Evolutionary conservation across 2,113 vertebrate genomes (phyloP).

Genomic region (Catharus fuscescens): DNA sequence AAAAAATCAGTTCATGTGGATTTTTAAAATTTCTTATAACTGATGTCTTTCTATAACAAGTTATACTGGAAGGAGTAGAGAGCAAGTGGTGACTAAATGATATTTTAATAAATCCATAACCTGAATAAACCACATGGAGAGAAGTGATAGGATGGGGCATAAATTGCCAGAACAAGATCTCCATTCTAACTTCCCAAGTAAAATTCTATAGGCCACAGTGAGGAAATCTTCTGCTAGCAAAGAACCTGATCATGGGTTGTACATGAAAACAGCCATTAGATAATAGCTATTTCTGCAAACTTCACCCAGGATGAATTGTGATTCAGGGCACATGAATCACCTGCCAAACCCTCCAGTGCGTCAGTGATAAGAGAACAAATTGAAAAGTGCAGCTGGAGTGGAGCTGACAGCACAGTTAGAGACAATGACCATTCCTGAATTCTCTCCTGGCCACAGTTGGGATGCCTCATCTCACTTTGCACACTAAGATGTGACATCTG

Average conservation of each 20-base stretch:
- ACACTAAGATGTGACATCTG: not conserved
- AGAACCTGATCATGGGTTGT: not conserved
- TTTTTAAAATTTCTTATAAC: not conserved
- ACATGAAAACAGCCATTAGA: too few species aligned
- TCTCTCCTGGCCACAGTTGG: rapidly evolving
- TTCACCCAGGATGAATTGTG: not conserved
- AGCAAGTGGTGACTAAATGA: not conserved
- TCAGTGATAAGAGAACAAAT: not conserved
- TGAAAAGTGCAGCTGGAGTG: not conserved
- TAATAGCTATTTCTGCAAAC: not conserved
- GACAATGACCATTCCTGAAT: not conserved
- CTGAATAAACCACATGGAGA: not conserved
- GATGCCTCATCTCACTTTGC: not conserved
- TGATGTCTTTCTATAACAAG: not conserved
- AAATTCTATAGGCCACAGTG: not conserved
- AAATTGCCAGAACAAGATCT: not conserved
- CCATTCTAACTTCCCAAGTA: not conserved
- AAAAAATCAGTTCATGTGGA: not conserved
- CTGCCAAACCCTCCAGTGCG: not conserved
- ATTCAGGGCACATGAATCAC: not conserved
- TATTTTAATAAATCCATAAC: conserved; percentile 1
- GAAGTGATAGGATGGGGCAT: not conserved
- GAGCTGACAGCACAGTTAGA: not conserved
- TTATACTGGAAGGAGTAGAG: not conserved
- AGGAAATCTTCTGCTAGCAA: not conserved